Percentiles rank a stretch among this genome's conserved stretches.
phyloP scores from a whole-genome alignment of 2,888 invertebrate genomes.

The Loripinus fragilis region DNA sequence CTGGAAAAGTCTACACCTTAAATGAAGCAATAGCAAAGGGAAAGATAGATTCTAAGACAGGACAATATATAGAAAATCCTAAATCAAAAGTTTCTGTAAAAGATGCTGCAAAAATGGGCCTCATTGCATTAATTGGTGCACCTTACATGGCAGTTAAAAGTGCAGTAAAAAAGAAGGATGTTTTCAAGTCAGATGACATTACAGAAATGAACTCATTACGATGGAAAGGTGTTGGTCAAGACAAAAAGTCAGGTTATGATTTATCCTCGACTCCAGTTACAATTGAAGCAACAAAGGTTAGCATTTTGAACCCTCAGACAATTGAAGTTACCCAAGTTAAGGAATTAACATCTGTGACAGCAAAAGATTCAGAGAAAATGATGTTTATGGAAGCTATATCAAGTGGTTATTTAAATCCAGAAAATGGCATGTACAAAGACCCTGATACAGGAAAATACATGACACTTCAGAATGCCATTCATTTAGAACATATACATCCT shows the following conservation, averaged over 20 bases:
- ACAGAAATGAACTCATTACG: conserved; percentile 49
- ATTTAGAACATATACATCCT: conserved; percentile 67
- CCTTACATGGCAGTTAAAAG: conserved; percentile 66
- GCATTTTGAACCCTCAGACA: conserved; percentile 55
- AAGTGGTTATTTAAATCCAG: conserved; percentile 89
- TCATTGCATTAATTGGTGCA: conserved; percentile 94
- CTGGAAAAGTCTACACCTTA: conserved; percentile 89
- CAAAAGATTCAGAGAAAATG: conserved; percentile 67
- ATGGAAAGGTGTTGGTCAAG: conserved; percentile 16
- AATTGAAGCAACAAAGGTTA: conserved; percentile 60
- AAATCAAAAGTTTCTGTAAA: conserved; percentile 88
- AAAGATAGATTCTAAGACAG: conserved; percentile 87
- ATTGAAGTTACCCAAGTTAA: conserved; percentile 72
- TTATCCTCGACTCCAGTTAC: conserved; percentile 41
- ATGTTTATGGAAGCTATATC: conserved; percentile 79
- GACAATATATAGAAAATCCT: conserved; percentile 89
- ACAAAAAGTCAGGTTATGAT: not conserved
- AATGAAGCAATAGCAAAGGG: conserved; percentile 85
- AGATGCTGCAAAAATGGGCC: conserved; percentile 87
- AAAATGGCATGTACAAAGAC: conserved; percentile 90
- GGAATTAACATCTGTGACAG: conserved; percentile 60
- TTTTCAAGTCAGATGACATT: conserved; percentile 18
- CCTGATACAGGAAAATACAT: conserved; percentile 92
- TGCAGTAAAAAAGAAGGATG: conserved; percentile 20
- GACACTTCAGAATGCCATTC: conserved; percentile 91